Evolutionary conservation across 2,113 vertebrate genomes (phyloP).

Genomic region (Lycaon pictus): DNA sequence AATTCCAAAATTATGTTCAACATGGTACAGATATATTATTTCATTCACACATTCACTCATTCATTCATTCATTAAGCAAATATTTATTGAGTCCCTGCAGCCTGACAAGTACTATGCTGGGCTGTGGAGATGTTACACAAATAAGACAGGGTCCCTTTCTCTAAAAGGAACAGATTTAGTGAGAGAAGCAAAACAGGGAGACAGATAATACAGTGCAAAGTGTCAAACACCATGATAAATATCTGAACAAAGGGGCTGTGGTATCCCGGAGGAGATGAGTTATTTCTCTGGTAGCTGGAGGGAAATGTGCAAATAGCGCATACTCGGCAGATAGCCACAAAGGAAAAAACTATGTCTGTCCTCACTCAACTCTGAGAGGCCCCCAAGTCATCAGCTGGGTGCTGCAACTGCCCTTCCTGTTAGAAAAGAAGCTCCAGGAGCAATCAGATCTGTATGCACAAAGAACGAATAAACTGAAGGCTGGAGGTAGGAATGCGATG

Average conservation of each 20-base stretch:
- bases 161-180: constrained; percentile 54
- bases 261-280: neutral
- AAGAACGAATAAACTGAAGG: neutral
- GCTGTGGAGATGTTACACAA: constrained; percentile 48
- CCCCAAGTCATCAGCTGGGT: neutral
- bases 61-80: constrained; percentile 20
- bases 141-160: constrained; percentile 31
- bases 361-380: neutral
- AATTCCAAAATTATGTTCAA: neutral
- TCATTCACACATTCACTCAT: neutral
- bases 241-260: constrained; percentile 55
- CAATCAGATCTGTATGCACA: neutral
- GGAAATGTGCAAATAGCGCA: constrained; percentile 37
- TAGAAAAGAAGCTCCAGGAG: neutral
- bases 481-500: neutral
- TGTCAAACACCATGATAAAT: constrained; percentile 60
- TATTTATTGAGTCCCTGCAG: constrained; percentile 36
- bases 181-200: constrained; percentile 42
- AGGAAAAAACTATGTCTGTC: neutral
- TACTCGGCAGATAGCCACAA: neutral
- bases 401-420: constrained; percentile 31
- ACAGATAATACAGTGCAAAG: constrained; percentile 12
- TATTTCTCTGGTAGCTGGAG: constrained; percentile 60
- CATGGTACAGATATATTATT: neutral
- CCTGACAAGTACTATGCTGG: constrained; percentile 1